Base-by-base conservation (phyloP, 2,888 invertebrate genomes). In the Polietes domitor region DNA sequence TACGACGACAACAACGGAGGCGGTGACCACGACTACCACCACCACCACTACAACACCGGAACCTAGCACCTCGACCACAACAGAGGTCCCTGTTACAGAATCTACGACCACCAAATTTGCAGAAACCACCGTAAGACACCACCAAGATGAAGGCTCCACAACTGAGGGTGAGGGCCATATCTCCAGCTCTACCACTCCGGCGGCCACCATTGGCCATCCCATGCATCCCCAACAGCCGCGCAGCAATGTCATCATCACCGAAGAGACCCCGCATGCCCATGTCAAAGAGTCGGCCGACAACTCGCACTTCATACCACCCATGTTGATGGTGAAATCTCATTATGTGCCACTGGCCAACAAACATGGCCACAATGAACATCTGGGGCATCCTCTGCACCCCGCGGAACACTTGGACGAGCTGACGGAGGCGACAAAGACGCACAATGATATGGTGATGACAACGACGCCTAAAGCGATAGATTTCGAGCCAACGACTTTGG, bases 261-360 rank as follows among this genome's bases (percentile, higher is more conserved):
- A 90, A 65, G 90, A 90, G 65, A 80, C 83, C 61, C 85, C 85
- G 58, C 90, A 90, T 85, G 86, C 88, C 7, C 91, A 91, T 74
- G 85, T 89, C 28, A 92, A 92, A 77, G 91, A 91, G 84, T 87
- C 91, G 7, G 87, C 88, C 21, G 92, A 92, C 85, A 92, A 89
- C 78, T 89, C 90, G 12, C 92, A 92, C 85, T 92, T 92, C 65
- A 92, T 92, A 82, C 92, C 92, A 17, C 92, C 92, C 55, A 92
- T 92, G 92, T 74, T 92, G 77, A 85, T 92, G 85, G 92, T 92
- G 1, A 92, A 92, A 85, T 91, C 92, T 2, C 91, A 92, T 87
- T 92, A 92, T 85, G 90, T 92, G 73, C 91, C 92, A 41, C 89
- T 91, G 9, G 74, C 87, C n/a, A 77, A 65, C 68, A 91, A 89